These are phyloP conservation scores for Nemotelus nigrinus DNA, from an alignment of 2,888 invertebrate genomes.

Conservation along the genomic window DNA sequence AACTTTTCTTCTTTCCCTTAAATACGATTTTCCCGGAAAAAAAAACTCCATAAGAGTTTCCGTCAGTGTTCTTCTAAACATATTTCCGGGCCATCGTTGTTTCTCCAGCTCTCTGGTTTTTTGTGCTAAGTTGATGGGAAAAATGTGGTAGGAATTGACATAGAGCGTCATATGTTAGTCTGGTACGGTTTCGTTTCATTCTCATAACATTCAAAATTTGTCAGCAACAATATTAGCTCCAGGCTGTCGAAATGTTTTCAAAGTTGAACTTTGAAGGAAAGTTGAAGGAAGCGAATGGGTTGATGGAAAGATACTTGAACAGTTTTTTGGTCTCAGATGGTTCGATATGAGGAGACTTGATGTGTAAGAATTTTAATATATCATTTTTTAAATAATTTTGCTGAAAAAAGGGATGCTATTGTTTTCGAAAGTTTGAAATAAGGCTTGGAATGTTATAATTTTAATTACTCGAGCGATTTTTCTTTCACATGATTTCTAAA, in stretches of 20 bases:
- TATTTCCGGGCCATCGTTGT: background rate
- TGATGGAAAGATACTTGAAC: too few species aligned
- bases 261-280: background rate
- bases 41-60: background rate
- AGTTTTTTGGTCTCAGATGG: too few species aligned
- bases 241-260: constrained; percentile 18
- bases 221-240: constrained; percentile 12
- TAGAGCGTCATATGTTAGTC: constrained; percentile 1
- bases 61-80: background rate
- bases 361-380: too few species aligned
- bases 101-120: background rate
- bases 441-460: too few species aligned
- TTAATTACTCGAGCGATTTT: too few species aligned
- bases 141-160: constrained; percentile 2
- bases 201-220: constrained; percentile 12
- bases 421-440: too few species aligned
- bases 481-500: too few species aligned
- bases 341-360: too few species aligned
- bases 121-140: background rate
- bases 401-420: too few species aligned
- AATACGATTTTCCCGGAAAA: background rate
- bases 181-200: background rate
- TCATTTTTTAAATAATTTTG: too few species aligned
- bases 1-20: background rate
- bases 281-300: background rate